Evolutionary conservation across 2,797 vertebrate genomes (phyloP), one percentile per base, ranked within the genome.

Genomic region (Sarcoramphus papa): DNA sequence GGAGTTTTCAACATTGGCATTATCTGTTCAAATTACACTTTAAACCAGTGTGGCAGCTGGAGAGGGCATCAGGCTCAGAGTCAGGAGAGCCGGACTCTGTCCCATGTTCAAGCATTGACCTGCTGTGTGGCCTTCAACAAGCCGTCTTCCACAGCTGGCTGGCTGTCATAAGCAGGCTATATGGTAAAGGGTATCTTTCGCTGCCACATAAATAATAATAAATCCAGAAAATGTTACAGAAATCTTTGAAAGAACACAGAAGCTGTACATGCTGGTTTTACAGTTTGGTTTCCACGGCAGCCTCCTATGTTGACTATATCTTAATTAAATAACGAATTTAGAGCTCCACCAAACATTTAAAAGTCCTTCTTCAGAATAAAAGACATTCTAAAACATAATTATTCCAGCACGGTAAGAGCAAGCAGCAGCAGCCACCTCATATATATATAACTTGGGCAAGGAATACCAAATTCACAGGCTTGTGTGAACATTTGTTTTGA

Each of bases 61-160:
- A 79, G 50, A 85, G 11, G 72, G 48, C 22, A 37, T 4, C 27
- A 48, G 35, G 57, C 54, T 73, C 43, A 40, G 23, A 25, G 21
- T 31, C 53, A 65, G n/a, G 28, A 76, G 35, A 67, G 31, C 18
- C 2, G 1, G 37, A 35, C 67, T 31, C 51, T n/a, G 65, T 6
- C 0, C 0, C 0, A 0, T 24, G 33, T 12, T 65, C 54, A 35
- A 10, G 40, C 0, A 0, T 2, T 43, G 57, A 90, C 37, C 63
- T 72, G 73, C 56, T 9, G 1, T 7, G 37, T 11, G 53, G 64
- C 50, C 62, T 59, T 88, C 74, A 88, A 56, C 25, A 45, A 65
- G 28, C 31, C 5, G 2, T 25, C 1, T 75, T 25, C 53, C 50
- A 65, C 48, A 80, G 41, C 37, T 64, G n/a, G 5, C 50, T 67